Conservation (phyloP, 2,888 invertebrate species). For the Tiliacea aurago region DNA sequence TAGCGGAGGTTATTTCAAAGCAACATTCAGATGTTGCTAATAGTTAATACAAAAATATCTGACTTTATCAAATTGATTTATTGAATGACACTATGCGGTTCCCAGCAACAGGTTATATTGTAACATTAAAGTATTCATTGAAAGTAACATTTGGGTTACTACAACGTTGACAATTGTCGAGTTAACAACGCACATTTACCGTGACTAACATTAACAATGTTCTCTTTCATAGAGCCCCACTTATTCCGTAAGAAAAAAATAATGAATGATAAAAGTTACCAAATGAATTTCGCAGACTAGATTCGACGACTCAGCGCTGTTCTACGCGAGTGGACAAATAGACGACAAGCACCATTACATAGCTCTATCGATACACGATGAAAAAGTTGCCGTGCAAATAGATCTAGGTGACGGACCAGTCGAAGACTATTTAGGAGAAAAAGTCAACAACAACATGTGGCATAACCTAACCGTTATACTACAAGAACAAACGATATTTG, state of each 20-base stretch:
- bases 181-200: slow-evolving; percentile 23
- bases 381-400: slow-evolving; percentile 95
- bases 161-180: slow-evolving; percentile 13
- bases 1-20: slow-evolving; percentile 31
- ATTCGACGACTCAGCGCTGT: slow-evolving; percentile 97
- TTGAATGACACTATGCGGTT: not conserved
- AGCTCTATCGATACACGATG: slow-evolving; percentile 95
- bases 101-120: not conserved
- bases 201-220: slow-evolving; percentile 29
- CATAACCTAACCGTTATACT: slow-evolving; percentile 97
- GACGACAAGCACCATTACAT: slow-evolving; percentile 97
- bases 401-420: slow-evolving; percentile 96
- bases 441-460: slow-evolving; percentile 95
- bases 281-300: slow-evolving; percentile 92
- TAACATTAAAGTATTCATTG: not conserved
- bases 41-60: slow-evolving; percentile 6
- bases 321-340: slow-evolving; percentile 98
- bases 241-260: slow-evolving; percentile 33
- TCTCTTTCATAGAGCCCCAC: slow-evolving; percentile 21
- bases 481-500: slow-evolving; percentile 93
- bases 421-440: slow-evolving; percentile 92
- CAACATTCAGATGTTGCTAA: slow-evolving; percentile 10
- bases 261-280: slow-evolving; percentile 36
- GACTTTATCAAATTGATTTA: not conserved
- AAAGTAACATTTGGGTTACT: slow-evolving; percentile 12